Evolutionary conservation across 2,888 invertebrate species (phyloP), one percentile per base, ranked within the genome.

Genomic region (Agrotis ipsilon): DNA sequence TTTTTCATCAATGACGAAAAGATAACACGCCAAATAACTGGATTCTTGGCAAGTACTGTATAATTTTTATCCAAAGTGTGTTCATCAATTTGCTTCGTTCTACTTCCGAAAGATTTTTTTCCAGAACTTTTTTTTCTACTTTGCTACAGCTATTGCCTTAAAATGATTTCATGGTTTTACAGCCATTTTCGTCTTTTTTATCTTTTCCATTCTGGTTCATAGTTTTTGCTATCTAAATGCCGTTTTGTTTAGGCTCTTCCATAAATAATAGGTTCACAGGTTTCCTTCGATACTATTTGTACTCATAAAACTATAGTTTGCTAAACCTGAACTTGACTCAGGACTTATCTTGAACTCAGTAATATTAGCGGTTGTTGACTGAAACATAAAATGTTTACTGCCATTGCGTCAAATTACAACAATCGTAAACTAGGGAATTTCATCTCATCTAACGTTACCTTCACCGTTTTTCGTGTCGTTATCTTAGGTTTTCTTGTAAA

Each of bases 381-480:
- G 55, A 55, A 59, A 52, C 66, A 63, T 71, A 62, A 70, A 80
- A 80, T 51, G n/a, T 82, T 83, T 65, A 82, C 59, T 46, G 60
- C 70, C 19, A 43, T 72, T 71, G 57, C 60, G 57, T 72, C 16
- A 65, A 64, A 67, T 64, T 32, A 66, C 59, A 45, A 63, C 54
- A 65, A 63, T 84, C 82, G 70, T 82, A 78, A 81, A 83, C 51
- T 46, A 32, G 69, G 72, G 71, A 72, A 75, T 81, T 72, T 51
- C 54, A 63, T 69, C 68, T 70, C 55, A 68, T 63, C 49, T 68
- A 72, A 72, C 60, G 54, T 57, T 66, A 69, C 27, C 59, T 55
- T 60, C 46, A 65, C 51, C 18, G 68, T 61, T 63, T 59, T 27
- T 43, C 52, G 51, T 58, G 62, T 78, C 46, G 24, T 27, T 51